These are phyloP conservation scores for Trichogramma pretiosum DNA, from an alignment of 1,140 invertebrate species.

Conservation along the genomic window DNA sequence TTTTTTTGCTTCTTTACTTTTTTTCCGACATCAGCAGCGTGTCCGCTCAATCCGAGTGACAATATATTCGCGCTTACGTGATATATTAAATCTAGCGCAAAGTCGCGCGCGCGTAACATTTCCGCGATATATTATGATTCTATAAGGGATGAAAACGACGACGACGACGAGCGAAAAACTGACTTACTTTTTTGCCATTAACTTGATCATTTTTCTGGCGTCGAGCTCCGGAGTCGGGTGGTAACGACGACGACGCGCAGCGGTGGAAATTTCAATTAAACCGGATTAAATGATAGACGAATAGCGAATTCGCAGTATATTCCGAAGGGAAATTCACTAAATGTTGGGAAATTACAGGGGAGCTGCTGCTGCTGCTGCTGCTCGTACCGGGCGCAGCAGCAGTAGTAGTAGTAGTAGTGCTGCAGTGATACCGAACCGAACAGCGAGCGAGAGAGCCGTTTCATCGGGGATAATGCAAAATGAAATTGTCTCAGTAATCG, in stretches of 20 bases:
- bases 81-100: too few relatives aligned
- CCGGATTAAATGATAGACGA: slow-evolving; percentile 32
- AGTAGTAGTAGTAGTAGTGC: background rate
- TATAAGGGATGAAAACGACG: too few relatives aligned
- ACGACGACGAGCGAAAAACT: too few relatives aligned
- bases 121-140: too few relatives aligned
- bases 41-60: too few relatives aligned
- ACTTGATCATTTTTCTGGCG: background rate
- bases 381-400: too few relatives aligned
- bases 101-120: too few relatives aligned
- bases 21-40: too few relatives aligned
- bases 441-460: slow-evolving; percentile 6
- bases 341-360: slow-evolving; percentile 26
- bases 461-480: slow-evolving; percentile 27
- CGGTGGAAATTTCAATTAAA: slow-evolving; percentile 35
- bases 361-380: too few relatives aligned
- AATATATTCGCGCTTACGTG: too few relatives aligned
- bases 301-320: slow-evolving; percentile 26
- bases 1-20: too few relatives aligned
- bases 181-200: too few relatives aligned
- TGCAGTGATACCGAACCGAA: background rate
- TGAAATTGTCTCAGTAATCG: slow-evolving; percentile 35
- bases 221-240: background rate
- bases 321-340: slow-evolving; percentile 33
- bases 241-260: background rate